These are phyloP conservation scores for Leptopilina myrica DNA, from an alignment of 2,888 invertebrate genomes.

Conservation along the genomic window DNA sequence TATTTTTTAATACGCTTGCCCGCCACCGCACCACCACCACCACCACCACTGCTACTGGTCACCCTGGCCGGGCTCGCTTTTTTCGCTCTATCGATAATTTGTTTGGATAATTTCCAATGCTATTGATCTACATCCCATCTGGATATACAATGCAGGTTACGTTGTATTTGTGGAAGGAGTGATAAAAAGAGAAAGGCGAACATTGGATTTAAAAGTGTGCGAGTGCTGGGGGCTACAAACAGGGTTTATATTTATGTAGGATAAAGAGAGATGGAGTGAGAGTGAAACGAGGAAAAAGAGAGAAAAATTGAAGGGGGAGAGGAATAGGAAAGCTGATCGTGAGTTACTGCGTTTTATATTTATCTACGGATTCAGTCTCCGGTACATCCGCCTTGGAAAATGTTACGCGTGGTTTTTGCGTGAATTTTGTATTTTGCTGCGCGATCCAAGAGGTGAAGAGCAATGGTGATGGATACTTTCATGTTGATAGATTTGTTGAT, in stretches of 20 bases:
- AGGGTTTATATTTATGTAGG: constrained; percentile 66
- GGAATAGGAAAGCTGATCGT: constrained; percentile 64
- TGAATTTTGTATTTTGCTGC: constrained; percentile 55
- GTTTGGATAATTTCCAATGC: constrained; percentile 77
- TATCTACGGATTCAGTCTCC: constrained; percentile 66
- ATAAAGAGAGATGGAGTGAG: constrained; percentile 43
- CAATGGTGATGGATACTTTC: constrained; percentile 66
- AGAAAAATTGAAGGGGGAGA: constrained; percentile 43
- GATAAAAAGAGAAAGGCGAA: constrained; percentile 32
- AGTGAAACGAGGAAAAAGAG: constrained; percentile 36
- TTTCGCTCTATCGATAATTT: constrained; percentile 75
- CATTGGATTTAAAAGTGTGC: constrained; percentile 39
- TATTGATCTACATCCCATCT: constrained; percentile 76
- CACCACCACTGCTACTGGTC: constrained; percentile 65
- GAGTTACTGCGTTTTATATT: constrained; percentile 75
- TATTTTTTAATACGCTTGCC: constrained; percentile 75
- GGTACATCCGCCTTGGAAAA: constrained; percentile 65
- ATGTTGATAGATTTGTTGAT: constrained; percentile 65
- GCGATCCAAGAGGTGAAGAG: constrained; percentile 54
- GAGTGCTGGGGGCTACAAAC: constrained; percentile 37
- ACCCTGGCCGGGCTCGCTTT: constrained; percentile 61
- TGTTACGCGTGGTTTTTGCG: constrained; percentile 51
- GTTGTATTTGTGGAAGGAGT: constrained; percentile 46
- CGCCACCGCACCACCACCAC: constrained; percentile 46
- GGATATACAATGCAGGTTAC: constrained; percentile 70